phyloP scores from a whole-genome alignment of 1,140 invertebrate species.

The Macrocentrus cingulum region DNA sequence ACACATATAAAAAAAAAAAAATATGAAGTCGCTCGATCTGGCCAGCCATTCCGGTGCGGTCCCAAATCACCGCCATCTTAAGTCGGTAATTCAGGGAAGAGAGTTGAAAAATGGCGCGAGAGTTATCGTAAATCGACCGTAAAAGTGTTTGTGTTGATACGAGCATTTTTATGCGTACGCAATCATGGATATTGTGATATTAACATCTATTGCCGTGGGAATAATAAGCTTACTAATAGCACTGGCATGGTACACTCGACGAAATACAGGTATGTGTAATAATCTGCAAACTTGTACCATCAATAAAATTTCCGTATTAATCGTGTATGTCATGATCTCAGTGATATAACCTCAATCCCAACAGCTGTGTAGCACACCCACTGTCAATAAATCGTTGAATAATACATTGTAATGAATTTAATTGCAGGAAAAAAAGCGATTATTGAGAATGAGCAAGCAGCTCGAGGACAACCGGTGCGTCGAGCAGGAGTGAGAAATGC shows the following conservation, averaged over 20 bases:
- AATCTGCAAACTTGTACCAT: neutral
- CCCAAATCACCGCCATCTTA: too few relatives aligned
- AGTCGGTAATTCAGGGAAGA: too few relatives aligned
- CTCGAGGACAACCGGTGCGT: constrained; percentile 40
- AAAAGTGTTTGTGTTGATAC: too few relatives aligned
- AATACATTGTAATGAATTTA: neutral
- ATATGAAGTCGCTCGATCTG: neutral
- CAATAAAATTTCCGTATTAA: neutral
- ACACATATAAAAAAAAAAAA: neutral
- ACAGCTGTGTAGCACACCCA: too few relatives aligned
- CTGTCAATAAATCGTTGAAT: too few relatives aligned
- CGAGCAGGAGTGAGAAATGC: constrained; percentile 45
- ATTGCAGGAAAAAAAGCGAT: constrained; percentile 34
- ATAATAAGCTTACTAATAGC: constrained; percentile 54
- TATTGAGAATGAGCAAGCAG: constrained; percentile 25
- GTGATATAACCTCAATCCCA: constrained; percentile 26
- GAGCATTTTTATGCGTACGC: too few relatives aligned
- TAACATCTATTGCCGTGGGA: constrained; percentile 53
- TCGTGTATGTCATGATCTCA: neutral
- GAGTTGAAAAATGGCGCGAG: too few relatives aligned
- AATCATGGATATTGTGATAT: constrained; percentile 60
- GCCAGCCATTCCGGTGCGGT: neutral
- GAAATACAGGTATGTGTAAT: constrained; percentile 36
- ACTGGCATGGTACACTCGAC: constrained; percentile 45
- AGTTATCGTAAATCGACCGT: too few relatives aligned